These are phyloP conservation scores for Lasioglossum pauxillum DNA, from an alignment of 2,888 invertebrate genomes.

Conservation along the genomic window DNA sequence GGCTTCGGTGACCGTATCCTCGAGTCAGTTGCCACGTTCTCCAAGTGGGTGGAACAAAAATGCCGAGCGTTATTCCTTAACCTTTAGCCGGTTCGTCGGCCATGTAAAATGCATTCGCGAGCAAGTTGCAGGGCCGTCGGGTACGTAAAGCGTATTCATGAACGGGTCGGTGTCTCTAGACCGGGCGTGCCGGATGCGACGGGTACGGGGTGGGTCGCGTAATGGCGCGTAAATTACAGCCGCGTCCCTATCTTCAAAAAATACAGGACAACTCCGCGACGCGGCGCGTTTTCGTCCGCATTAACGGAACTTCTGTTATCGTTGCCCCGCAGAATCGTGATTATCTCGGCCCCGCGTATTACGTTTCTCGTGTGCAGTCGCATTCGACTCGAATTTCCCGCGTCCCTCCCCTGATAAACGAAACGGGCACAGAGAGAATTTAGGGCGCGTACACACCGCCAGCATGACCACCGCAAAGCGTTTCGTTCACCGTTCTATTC, in stretches of 20 bases:
- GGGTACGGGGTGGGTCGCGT: background rate
- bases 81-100: slow-evolving; percentile 34
- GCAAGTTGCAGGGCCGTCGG: slow-evolving; percentile 5
- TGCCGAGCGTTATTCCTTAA: slow-evolving; percentile 32
- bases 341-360: slow-evolving; percentile 14
- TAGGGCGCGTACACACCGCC: background rate
- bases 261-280: slow-evolving; percentile 12
- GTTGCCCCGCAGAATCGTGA: slow-evolving; percentile 15
- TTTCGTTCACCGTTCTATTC: background rate
- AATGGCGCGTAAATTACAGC: slow-evolving; percentile 33
- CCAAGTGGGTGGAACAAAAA: slow-evolving; percentile 32
- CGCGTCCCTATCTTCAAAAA: slow-evolving; percentile 17
- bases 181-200: slow-evolving; percentile 13
- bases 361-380: slow-evolving; percentile 7
- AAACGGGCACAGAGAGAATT: background rate
- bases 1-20: background rate
- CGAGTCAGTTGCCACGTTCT: slow-evolving; percentile 13
- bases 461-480: background rate
- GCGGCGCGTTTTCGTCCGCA: slow-evolving; percentile 17
- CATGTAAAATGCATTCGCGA: slow-evolving; percentile 49
- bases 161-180: slow-evolving; percentile 19
- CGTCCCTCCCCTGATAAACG: slow-evolving; percentile 2
- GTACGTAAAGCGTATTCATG: slow-evolving; percentile 34
- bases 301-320: slow-evolving; percentile 32
- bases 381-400: slow-evolving; percentile 5